Percentiles rank a stretch among this genome's conserved stretches.
Evolutionary conservation across 2,888 invertebrate species (phyloP).

Genomic region (Tiphia femorata): DNA sequence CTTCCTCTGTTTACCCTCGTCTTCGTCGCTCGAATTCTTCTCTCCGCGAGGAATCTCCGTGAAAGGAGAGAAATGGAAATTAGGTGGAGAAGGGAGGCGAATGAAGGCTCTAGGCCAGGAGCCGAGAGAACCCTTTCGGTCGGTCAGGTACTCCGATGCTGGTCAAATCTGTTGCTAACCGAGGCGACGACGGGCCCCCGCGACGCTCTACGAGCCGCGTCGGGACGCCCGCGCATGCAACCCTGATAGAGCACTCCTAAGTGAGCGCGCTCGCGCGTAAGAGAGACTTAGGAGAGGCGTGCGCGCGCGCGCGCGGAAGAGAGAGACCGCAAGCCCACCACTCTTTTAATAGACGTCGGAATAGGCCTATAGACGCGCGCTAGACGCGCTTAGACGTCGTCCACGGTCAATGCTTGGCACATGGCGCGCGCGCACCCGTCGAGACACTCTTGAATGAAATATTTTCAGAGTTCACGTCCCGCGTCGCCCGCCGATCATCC

Average conservation of each 20-base stretch:
- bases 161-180: constrained; percentile 65
- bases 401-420: constrained; percentile 57
- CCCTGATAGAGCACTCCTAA: constrained; percentile 11
- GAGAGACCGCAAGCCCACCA: constrained; percentile 37
- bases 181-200: constrained; percentile 36
- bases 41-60: too few species aligned
- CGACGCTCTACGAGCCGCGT: constrained; percentile 38
- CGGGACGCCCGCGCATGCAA: constrained; percentile 42
- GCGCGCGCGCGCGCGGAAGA: neutral
- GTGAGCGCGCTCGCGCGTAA: neutral
- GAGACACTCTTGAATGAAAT: constrained; percentile 51
- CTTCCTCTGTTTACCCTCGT: neutral
- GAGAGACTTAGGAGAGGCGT: neutral
- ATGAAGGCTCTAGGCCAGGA: constrained; percentile 6
- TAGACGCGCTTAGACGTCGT: constrained; percentile 52
- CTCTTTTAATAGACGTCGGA: constrained; percentile 53
- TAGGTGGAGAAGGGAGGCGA: constrained; percentile 3
- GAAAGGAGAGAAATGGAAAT: constrained; percentile 1
- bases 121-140: constrained; percentile 38
- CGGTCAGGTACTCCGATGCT: constrained; percentile 51
- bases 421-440: constrained; percentile 30
- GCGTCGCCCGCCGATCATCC: too few species aligned
- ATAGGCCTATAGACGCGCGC: constrained; percentile 52
- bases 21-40: too few species aligned
- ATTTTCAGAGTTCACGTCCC: too few species aligned